Evolutionary conservation across 2,888 invertebrate species (phyloP).

Genomic region (Pristionchus mayeri): DNA sequence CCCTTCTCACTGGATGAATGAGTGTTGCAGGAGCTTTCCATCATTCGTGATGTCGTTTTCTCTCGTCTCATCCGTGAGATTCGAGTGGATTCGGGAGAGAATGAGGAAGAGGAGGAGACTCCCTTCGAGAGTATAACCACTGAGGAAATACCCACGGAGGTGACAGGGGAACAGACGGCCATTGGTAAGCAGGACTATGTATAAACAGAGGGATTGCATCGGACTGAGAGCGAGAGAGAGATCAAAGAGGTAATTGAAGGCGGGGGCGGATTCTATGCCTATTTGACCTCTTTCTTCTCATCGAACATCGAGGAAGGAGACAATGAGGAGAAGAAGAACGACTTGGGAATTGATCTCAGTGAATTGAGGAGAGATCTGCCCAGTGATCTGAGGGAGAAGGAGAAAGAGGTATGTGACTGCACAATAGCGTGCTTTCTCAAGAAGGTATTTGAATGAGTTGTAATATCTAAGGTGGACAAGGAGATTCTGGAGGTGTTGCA

Average conservation of each 20-base stretch:
- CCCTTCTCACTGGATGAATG: too few species aligned
- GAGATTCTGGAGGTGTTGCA: conserved; percentile 74
- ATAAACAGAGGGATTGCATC: background rate
- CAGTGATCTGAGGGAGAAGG: conserved; percentile 41
- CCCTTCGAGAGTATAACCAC: conserved; percentile 31
- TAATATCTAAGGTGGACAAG: conserved; percentile 67
- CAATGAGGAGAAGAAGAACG: conserved; percentile 43
- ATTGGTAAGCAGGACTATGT: background rate
- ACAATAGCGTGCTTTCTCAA: too few species aligned
- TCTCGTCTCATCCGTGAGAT: conserved; percentile 62
- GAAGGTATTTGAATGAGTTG: too few species aligned
- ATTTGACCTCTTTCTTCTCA: conserved; percentile 70
- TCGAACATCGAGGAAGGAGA: conserved; percentile 42
- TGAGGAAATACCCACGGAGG: conserved; percentile 24
- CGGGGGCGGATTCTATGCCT: conserved; percentile 68
- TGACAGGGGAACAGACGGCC: background rate
- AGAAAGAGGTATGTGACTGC: conserved; percentile 38
- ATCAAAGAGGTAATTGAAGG: background rate
- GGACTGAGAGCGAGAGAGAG: too few species aligned
- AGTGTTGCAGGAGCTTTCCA: conserved; percentile 64
- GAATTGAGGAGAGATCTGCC: conserved; percentile 47
- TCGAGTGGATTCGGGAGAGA: conserved; percentile 37
- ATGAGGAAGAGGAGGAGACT: conserved; percentile 10
- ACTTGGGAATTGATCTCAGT: conserved; percentile 48
- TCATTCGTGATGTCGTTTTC: conserved; percentile 73